phyloP scores from a whole-genome alignment of 2,888 invertebrate species.

The Scelioninae gen. 2 region DNA sequence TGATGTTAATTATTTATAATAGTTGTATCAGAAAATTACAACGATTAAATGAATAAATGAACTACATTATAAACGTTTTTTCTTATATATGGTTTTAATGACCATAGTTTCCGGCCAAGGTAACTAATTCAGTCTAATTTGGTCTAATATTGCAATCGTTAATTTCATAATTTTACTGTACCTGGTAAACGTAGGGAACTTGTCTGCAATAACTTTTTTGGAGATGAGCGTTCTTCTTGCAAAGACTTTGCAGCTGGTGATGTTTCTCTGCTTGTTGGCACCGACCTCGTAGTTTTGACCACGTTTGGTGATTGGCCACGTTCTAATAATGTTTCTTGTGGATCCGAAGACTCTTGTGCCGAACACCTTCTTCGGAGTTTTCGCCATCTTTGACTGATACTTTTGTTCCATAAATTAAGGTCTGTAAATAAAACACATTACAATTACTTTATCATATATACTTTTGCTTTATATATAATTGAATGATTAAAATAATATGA shows the following conservation, averaged over 20 bases:
- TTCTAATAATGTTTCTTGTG: constrained; percentile 76
- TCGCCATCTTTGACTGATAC: constrained; percentile 85
- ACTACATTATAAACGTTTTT: too few species aligned
- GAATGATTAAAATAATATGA: too few species aligned
- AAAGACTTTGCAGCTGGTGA: constrained; percentile 71
- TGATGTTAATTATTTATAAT: too few species aligned
- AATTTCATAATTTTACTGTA: too few species aligned
- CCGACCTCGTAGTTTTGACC: constrained; percentile 70
- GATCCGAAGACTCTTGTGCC: constrained; percentile 76
- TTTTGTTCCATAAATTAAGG: constrained; percentile 83
- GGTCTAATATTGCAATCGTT: too few species aligned
- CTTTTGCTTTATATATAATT: too few species aligned
- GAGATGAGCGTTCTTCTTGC: constrained; percentile 67
- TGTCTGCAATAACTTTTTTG: constrained; percentile 71
- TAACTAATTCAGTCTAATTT: too few species aligned
- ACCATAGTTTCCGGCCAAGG: too few species aligned
- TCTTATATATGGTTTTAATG: too few species aligned
- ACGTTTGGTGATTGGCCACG: constrained; percentile 71
- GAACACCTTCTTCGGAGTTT: constrained; percentile 83
- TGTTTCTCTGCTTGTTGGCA: constrained; percentile 72
- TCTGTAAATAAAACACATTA: constrained; percentile 76
- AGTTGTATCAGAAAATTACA: too few species aligned
- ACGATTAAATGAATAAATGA: too few species aligned
- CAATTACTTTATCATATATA: not conserved
- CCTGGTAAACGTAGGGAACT: constrained; percentile 76